A percentile compares a stretch with the other conserved stretches of the same genome.
Conservation (phyloP, 2,113 vertebrate genomes). For the Tretioscincus oriximinensis region DNA sequence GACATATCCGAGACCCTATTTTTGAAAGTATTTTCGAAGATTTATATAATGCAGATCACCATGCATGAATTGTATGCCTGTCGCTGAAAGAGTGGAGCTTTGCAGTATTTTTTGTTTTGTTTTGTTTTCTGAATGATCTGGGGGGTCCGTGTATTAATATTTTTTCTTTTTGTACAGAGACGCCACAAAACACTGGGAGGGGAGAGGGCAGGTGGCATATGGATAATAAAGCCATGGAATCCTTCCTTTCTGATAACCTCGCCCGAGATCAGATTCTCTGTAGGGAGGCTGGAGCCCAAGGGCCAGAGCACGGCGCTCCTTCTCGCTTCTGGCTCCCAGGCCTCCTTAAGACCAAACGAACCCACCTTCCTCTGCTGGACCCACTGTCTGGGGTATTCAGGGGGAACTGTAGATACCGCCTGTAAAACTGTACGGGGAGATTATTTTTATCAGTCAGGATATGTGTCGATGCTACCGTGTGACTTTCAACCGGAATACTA, state of each 20-base stretch:
- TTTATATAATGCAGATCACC: constrained; percentile 50
- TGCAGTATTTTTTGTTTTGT: constrained; percentile 43
- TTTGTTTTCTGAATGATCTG: constrained; percentile 21
- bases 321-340: constrained; percentile 30
- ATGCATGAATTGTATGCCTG: constrained; percentile 30
- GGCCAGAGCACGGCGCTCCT: constrained; percentile 33
- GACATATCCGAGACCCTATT: constrained; percentile 48
- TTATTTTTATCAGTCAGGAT: constrained; percentile 58
- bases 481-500: constrained; percentile 58
- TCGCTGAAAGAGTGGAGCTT: constrained; percentile 37
- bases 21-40: constrained; percentile 45
- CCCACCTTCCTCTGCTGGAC: constrained; percentile 44
- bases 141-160: constrained; percentile 21
- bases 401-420: constrained; percentile 57
- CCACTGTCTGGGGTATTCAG: constrained; percentile 37
- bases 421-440: constrained; percentile 53
- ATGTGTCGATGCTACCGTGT: constrained; percentile 62
- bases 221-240: constrained; percentile 48
- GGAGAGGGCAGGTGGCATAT: constrained; percentile 32
- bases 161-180: constrained; percentile 22
- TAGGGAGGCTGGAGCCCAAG: constrained; percentile 25
- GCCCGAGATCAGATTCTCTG: constrained; percentile 34
- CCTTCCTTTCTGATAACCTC: constrained; percentile 44
- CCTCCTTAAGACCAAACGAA: constrained; percentile 37
- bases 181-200: constrained; percentile 35